Evolutionary conservation across 2,888 invertebrate species (phyloP), one percentile per base, ranked within the genome.

Genomic region (Pycnomerus fuliginosus): DNA sequence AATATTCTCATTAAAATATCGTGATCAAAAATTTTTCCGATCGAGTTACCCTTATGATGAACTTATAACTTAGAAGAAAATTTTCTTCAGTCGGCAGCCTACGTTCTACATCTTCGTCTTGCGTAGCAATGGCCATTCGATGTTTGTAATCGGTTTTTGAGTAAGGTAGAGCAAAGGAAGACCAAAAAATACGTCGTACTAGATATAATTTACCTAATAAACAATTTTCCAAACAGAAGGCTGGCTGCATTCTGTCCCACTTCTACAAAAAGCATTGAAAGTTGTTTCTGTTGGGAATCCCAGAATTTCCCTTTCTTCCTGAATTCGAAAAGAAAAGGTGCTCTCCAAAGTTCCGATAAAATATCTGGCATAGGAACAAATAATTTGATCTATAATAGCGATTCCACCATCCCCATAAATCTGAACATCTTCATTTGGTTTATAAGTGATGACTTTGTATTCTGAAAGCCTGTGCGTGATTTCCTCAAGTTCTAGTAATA

Each of bases 241-340:
- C 59, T 80, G 81, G 53, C 83, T 80, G 74, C 93, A 93, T 20
- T 70, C 64, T 3, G 75, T 75, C 3, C 78, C 69, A 58, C 79
- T 76, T 38, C 80, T 80, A 71, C 94, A 95, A 1, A 95, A 74
- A 48, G 87, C 78, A 71, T 98, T 97, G 67, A 94, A 98, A 0
- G 97, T 97, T 4, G 83, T 82, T 15, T 81, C 74, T 25, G 81
- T 76, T 3, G 82, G 77, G 70, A 94, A 94, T 1, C 95, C 95
- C 27, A 97, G 69, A 47, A 99, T 94, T 74, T 98, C 97, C 15
- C 98, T 77, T 67, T 99, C 98, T 69, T 99, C 98, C 73, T 97
- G 94, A 54, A 99, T 98, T 41, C 98, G 80, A 69, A 89, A 96
- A 0, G 96, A 86, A 71, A 97, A 98, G 0, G 98, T 99, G 45